These are phyloP conservation scores for Drosophila paracracens DNA, from an alignment of 2,888 invertebrate species.

Conservation along the genomic window DNA sequence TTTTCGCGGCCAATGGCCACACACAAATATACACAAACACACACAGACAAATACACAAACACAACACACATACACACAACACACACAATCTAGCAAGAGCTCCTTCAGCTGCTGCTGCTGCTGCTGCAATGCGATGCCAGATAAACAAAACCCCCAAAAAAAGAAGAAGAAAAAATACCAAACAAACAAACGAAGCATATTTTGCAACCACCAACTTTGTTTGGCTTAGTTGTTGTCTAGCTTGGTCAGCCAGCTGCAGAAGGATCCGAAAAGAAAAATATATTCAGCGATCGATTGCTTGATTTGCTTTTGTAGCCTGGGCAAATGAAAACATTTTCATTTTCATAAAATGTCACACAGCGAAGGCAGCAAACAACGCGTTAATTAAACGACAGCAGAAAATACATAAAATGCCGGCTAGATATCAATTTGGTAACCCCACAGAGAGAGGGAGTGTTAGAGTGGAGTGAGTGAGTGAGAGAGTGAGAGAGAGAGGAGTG, in stretches of 20 bases:
- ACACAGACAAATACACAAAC: not conserved
- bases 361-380: constrained; percentile 48
- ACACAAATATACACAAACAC: constrained; percentile 6
- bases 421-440: constrained; percentile 64
- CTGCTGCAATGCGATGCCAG: constrained; percentile 56
- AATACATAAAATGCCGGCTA: constrained; percentile 67
- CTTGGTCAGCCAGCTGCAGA: constrained; percentile 13
- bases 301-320: constrained; percentile 1
- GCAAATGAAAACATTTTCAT: constrained; percentile 75
- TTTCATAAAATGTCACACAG: constrained; percentile 69
- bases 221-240: constrained; percentile 18
- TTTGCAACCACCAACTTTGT: constrained; percentile 57
- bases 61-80: constrained; percentile 12
- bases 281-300: constrained; percentile 37
- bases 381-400: constrained; percentile 70
- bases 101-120: constrained; percentile 22
- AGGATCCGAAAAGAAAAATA: not conserved
- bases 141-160: constrained; percentile 51
- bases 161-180: constrained; percentile 17
- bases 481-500: not conserved
- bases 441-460: not conserved
- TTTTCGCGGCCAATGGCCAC: constrained; percentile 58
- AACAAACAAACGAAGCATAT: constrained; percentile 47
- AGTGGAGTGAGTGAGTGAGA: not conserved
- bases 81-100: not conserved